phyloP scores from a whole-genome alignment of 2,797 vertebrate genomes.

The Acridotheres tristis region DNA sequence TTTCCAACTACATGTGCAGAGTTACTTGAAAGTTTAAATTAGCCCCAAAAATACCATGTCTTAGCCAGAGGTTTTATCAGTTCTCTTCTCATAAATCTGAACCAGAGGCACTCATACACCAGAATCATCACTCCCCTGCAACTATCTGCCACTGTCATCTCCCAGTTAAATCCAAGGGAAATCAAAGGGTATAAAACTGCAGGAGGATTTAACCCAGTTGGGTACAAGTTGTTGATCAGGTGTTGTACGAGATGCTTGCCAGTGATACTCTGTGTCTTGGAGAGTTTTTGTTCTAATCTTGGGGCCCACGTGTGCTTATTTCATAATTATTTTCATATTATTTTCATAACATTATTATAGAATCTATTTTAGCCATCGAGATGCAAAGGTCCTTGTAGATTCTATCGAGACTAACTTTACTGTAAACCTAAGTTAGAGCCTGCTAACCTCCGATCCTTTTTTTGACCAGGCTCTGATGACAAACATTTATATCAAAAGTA shows the following conservation, averaged over 20 bases:
- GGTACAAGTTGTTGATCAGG: neutral
- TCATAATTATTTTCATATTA: neutral
- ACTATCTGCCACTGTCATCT: neutral
- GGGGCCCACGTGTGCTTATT: neutral
- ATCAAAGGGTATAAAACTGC: neutral
- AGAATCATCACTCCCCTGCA: neutral
- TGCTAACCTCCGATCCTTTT: neutral
- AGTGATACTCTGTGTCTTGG: neutral
- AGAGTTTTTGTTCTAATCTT: neutral
- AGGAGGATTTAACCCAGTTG: neutral
- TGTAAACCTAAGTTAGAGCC: neutral
- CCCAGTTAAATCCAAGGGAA: neutral
- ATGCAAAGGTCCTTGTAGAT: neutral
- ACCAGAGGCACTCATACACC: neutral
- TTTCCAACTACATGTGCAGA: neutral
- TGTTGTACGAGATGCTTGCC: neutral
- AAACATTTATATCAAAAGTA: neutral
- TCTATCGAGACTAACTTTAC: neutral
- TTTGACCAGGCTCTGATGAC: neutral
- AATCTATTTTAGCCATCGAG: neutral
- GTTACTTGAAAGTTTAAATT: neutral
- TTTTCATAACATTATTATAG: neutral
- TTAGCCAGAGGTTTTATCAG: neutral
- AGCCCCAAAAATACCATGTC: neutral
- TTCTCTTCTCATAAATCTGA: neutral